Conservation (phyloP, 1,140 invertebrate genomes). For the Drosophila ananassae region DNA sequence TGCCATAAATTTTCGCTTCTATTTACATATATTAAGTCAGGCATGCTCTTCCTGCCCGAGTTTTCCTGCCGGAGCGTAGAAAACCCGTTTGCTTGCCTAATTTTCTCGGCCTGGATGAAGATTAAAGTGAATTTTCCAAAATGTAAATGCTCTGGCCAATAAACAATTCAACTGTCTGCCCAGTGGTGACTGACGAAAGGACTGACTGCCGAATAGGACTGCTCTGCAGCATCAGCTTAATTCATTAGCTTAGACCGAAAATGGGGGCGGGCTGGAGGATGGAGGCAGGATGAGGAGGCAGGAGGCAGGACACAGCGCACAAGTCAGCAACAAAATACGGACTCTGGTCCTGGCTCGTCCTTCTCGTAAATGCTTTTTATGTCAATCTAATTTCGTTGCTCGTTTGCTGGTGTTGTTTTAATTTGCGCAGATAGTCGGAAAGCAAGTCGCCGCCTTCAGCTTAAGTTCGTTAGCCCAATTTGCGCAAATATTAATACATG, state of each 20-base stretch:
- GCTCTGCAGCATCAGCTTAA: constrained; percentile 67
- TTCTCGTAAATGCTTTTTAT: constrained; percentile 63
- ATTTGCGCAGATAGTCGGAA: constrained; percentile 64
- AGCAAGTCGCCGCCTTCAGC: constrained; percentile 46
- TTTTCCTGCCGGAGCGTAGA: not conserved
- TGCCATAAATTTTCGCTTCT: constrained; percentile 75
- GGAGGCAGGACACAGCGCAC: not conserved
- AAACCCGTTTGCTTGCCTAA: constrained; percentile 17
- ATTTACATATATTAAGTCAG: constrained; percentile 73
- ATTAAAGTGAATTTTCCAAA: constrained; percentile 57
- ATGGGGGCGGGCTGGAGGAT: not conserved
- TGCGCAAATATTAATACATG: constrained; percentile 79
- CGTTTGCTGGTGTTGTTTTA: constrained; percentile 78
- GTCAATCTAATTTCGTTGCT: constrained; percentile 79
- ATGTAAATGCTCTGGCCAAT: constrained; percentile 48
- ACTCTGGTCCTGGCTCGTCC: constrained; percentile 10
- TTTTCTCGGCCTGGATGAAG: constrained; percentile 2
- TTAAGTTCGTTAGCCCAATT: constrained; percentile 81
- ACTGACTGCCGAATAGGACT: constrained; percentile 31
- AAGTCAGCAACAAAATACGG: constrained; percentile 8
- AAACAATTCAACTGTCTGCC: constrained; percentile 60
- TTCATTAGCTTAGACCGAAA: constrained; percentile 61
- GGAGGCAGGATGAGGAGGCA: no score
- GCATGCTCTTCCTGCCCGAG: not conserved
- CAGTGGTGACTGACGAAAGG: constrained; percentile 15